phyloP scores from a whole-genome alignment of 2,888 invertebrate genomes.

The Macrosoma leucophasiata region DNA sequence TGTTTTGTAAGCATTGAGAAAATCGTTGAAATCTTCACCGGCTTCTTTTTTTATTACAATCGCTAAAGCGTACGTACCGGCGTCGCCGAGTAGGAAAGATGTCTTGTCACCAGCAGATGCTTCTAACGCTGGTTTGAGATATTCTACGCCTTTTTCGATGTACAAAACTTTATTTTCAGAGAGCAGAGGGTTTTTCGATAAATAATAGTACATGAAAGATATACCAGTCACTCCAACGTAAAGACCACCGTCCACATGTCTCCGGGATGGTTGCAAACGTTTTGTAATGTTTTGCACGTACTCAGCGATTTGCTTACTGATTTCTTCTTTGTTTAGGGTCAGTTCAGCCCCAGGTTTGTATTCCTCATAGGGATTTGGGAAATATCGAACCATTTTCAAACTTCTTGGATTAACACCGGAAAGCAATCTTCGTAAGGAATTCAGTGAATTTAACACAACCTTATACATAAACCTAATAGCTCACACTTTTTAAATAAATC shows the following conservation, averaged over 20 bases:
- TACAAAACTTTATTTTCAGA: slow-evolving; percentile 58
- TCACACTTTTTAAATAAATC: slow-evolving; percentile 1
- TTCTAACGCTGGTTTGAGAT: slow-evolving; percentile 77
- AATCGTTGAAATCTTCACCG: slow-evolving; percentile 48
- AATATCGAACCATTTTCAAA: slow-evolving; percentile 59
- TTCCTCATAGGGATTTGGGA: slow-evolving; percentile 55
- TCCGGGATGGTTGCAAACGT: slow-evolving; percentile 43
- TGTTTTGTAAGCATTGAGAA: slow-evolving; percentile 53
- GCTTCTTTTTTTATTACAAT: slow-evolving; percentile 75
- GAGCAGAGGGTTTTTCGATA: slow-evolving; percentile 75
- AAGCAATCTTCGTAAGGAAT: slow-evolving; percentile 32
- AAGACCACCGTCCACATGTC: slow-evolving; percentile 76
- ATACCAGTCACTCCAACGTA: slow-evolving; percentile 83
- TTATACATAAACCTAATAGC: background rate
- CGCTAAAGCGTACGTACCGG: slow-evolving; percentile 84
- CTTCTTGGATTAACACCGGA: slow-evolving; percentile 24
- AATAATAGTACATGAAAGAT: slow-evolving; percentile 84
- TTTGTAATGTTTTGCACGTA: slow-evolving; percentile 48
- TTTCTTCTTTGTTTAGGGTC: slow-evolving; percentile 35
- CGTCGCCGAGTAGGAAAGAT: slow-evolving; percentile 86
- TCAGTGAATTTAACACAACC: too few relatives aligned
- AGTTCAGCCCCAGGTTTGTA: slow-evolving; percentile 31
- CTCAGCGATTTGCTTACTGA: slow-evolving; percentile 44
- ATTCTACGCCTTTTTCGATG: slow-evolving; percentile 76
- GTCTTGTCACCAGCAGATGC: slow-evolving; percentile 77